Evolutionary conservation across 2,113 vertebrate genomes (phyloP), one percentile per base, ranked within the genome.

Genomic region (Catagonus wagneri): DNA sequence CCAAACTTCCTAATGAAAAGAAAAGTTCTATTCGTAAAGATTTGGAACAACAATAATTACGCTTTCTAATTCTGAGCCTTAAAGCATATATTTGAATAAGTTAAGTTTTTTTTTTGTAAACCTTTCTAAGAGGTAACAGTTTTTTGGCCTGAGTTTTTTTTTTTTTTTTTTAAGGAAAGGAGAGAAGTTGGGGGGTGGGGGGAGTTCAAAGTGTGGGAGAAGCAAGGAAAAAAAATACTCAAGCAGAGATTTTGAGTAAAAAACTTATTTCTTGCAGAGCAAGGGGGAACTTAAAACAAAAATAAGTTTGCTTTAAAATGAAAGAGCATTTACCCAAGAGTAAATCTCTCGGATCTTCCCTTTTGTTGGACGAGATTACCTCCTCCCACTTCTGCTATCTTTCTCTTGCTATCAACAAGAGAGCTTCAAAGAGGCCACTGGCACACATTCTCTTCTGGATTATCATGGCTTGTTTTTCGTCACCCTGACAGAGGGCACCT

Each of bases 301-400:
- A 72, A 34, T 39, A 88, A n/a, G 6, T 83, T 97, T 75, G 54
- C 29, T 79, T 90, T 86, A 83, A 56, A 74, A n/a, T 94, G 13
- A 63, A 83, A 90, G 5, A 27, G 19, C 13, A 13, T 81, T 86
- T 76, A 39, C 10, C 50, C 3, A 14, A 44, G 12, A 6, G 7
- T n/a, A 32, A 44, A 1, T 32, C 29, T 52, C 58, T 13, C 2
- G 27, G 50, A 20, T 78, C 22, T 85, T 83, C 22, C 19, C 16
- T 74, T 91, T 74, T 66, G 23, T 17, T 66, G 50, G 3, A 12
- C 32, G 2, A 29, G 13, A 34, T 81, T 36, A 0, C 23, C 36
- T 76, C 60, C 54, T 71, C 5, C 74, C 20, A 32, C 19, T n/a
- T 80, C 58, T 69, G 22, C 29, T 93, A 60, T 32, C 86, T 80